These are phyloP conservation scores for Dolomedes plantarius DNA, from an alignment of 2,888 invertebrate species.

Conservation along the genomic window DNA sequence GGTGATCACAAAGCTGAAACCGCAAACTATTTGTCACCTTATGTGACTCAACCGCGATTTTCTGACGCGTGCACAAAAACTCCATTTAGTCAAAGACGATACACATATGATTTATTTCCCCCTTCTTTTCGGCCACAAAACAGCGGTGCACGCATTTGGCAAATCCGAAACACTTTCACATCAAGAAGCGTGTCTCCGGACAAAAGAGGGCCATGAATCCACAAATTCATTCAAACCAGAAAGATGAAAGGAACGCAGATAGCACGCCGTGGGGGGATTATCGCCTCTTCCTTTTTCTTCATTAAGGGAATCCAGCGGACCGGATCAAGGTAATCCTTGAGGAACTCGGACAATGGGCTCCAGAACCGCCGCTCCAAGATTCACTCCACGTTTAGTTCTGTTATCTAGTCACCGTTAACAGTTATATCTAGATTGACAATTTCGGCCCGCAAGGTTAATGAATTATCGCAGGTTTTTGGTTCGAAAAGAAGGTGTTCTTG, in stretches of 20 bases:
- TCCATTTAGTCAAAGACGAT: too few species aligned
- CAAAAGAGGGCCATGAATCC: slow-evolving; percentile 12
- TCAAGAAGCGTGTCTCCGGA: not conserved
- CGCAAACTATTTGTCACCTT: too few species aligned
- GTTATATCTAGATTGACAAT: slow-evolving; percentile 13
- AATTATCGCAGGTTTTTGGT: not conserved
- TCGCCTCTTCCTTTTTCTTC: not conserved
- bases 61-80: too few species aligned
- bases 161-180: not conserved
- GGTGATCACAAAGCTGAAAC: too few species aligned
- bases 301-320: not conserved
- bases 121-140: too few species aligned
- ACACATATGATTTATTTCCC: not conserved
- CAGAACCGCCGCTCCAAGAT: not conserved
- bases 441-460: not conserved
- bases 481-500: slow-evolving; percentile 1
- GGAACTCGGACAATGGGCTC: not conserved
- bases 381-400: not conserved
- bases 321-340: slow-evolving; percentile 14
- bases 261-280: not conserved
- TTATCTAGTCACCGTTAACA: not conserved
- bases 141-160: not conserved
- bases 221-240: not conserved
- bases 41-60: too few species aligned
- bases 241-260: not conserved